phyloP scores from a whole-genome alignment of 2,113 vertebrate species.

The Nannobrachium achirus region DNA sequence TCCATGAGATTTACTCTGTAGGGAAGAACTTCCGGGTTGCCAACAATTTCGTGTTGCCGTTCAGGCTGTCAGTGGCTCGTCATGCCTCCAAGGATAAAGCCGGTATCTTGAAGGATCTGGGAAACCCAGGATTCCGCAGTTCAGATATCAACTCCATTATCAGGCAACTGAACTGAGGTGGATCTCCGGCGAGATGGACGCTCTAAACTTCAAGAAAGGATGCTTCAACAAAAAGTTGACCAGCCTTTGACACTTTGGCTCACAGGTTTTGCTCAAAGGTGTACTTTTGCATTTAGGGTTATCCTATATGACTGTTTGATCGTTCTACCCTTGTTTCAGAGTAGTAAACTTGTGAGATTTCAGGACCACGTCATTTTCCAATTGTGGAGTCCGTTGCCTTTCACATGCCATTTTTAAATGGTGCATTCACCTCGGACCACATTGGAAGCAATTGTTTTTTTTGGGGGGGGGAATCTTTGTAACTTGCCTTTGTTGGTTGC shows the following conservation, averaged over 20 bases:
- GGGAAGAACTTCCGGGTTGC: constrained; percentile 83
- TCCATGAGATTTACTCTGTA: constrained; percentile 90
- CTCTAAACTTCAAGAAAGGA: background rate
- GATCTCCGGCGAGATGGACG: background rate
- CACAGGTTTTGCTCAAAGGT: no score
- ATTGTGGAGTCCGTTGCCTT: background rate
- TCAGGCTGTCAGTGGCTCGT: constrained; percentile 88
- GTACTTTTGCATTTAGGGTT: no score
- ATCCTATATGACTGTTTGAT: background rate
- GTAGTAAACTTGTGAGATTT: background rate
- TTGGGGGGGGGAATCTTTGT: no score
- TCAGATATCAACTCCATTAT: constrained; percentile 89
- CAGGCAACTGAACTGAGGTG: constrained; percentile 86
- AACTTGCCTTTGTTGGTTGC: background rate
- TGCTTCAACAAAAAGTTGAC: no score
- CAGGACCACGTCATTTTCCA: background rate
- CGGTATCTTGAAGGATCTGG: constrained; percentile 90
- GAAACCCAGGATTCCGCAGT: constrained; percentile 85
- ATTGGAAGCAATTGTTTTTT: no score
- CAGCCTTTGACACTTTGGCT: background rate
- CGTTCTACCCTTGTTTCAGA: background rate
- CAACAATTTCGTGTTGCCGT: constrained; percentile 84
- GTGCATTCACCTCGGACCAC: background rate
- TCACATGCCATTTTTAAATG: background rate
- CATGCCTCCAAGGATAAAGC: constrained; percentile 87